These are phyloP conservation scores for Amphibalanus amphitrite DNA, from an alignment of 1,140 invertebrate genomes.

Conservation along the genomic window DNA sequence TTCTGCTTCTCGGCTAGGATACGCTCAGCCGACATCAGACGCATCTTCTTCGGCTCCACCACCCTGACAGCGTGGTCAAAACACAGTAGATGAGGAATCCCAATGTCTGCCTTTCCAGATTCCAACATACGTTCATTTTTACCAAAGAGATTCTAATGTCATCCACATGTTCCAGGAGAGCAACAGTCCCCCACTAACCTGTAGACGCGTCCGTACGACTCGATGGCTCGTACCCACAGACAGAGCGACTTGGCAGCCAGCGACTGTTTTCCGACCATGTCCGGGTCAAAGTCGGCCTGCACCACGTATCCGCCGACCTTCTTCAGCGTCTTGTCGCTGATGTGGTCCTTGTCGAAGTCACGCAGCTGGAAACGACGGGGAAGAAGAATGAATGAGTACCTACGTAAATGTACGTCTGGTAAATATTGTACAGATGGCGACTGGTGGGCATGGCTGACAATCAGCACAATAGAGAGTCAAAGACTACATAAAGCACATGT, in stretches of 20 bases:
- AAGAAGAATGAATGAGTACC: too few species aligned
- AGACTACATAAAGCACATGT: too few species aligned
- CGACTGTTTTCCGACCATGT: slow-evolving; percentile 62
- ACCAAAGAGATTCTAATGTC: too few species aligned
- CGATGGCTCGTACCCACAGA: slow-evolving; percentile 78
- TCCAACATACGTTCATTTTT: too few species aligned
- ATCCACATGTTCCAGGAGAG: too few species aligned
- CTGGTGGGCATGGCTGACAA: too few species aligned
- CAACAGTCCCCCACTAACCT: slow-evolving; percentile 22
- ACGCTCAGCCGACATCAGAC: slow-evolving; percentile 46
- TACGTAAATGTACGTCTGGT: too few species aligned
- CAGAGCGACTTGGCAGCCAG: slow-evolving; percentile 64
- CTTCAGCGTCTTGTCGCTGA: slow-evolving; percentile 53
- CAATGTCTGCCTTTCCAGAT: too few species aligned
- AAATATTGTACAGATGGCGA: too few species aligned
- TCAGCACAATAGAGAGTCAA: too few species aligned
- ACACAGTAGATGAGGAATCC: slow-evolving; percentile 3
- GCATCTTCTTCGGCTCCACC: slow-evolving; percentile 62
- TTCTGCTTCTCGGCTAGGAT: slow-evolving; percentile 57
- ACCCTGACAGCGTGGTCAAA: slow-evolving; percentile 32
- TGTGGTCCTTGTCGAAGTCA: slow-evolving; percentile 56
- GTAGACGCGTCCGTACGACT: slow-evolving; percentile 70
- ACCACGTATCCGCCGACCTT: slow-evolving; percentile 29
- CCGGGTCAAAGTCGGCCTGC: slow-evolving; percentile 66
- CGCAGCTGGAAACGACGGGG: slow-evolving; percentile 21